Percentiles rank a stretch among this genome's conserved stretches.
These are phyloP conservation scores for Pocillopora verrucosa DNA, from an alignment of 64 coral and sea anemone species.

Conservation along the genomic window DNA sequence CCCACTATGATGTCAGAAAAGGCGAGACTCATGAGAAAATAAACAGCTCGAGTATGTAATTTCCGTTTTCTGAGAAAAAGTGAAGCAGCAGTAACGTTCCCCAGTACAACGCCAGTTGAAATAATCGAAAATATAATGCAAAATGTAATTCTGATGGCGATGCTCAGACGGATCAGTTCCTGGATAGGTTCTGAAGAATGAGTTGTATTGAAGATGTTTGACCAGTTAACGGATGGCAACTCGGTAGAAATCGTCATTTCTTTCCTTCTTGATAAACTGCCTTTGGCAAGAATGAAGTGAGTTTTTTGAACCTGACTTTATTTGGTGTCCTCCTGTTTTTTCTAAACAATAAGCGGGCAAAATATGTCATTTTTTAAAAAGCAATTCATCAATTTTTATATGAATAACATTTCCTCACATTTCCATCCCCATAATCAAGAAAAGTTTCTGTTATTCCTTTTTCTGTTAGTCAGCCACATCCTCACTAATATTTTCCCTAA, in stretches of 20 bases:
- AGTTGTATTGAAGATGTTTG: not conserved
- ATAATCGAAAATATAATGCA: slow-evolving; percentile 45
- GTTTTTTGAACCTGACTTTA: too few relatives aligned
- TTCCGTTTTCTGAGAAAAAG: slow-evolving; percentile 56
- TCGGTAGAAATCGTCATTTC: not conserved
- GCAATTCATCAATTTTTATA: too few relatives aligned
- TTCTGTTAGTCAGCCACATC: too few relatives aligned
- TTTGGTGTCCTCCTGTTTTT: too few relatives aligned
- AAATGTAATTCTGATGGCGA: slow-evolving; percentile 14
- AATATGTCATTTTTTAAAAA: too few relatives aligned
- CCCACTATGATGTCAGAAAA: slow-evolving; percentile 63
- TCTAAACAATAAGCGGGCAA: too few relatives aligned
- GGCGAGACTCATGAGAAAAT: slow-evolving; percentile 55
- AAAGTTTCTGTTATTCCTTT: too few relatives aligned
- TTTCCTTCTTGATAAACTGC: not conserved
- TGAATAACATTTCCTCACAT: too few relatives aligned
- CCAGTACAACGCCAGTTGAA: slow-evolving; percentile 44
- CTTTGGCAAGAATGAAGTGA: too few relatives aligned
- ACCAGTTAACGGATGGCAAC: not conserved
- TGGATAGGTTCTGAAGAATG: not conserved
- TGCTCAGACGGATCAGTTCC: slow-evolving; percentile 1
- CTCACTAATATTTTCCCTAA: too few relatives aligned
- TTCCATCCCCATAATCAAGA: too few relatives aligned
- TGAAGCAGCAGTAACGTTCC: slow-evolving; percentile 34
- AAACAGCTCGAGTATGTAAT: slow-evolving; percentile 57